Evolutionary conservation across 2,797 vertebrate genomes (phyloP), one percentile per base, ranked within the genome.

Genomic region (Miichthys miiuy): DNA sequence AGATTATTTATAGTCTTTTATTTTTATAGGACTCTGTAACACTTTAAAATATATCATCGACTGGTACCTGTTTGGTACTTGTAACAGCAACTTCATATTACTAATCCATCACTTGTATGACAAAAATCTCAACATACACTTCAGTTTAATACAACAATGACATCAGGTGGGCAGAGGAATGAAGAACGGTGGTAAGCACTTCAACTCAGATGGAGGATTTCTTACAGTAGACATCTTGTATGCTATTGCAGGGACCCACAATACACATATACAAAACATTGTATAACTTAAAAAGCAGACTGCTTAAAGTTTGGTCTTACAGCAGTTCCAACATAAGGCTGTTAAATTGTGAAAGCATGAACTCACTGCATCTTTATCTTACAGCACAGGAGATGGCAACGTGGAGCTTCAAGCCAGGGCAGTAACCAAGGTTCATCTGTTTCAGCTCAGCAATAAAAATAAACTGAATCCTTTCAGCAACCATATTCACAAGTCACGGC

Each of bases 331-430:
- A 3, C 41, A 27, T 47, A 70, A 70, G 71, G 51, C 77, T 50
- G 41, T 75, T 79, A 18, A 42, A 68, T 21, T 6, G 13, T 23
- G 3, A 75, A 79, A 70, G 57, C 56, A 41, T 82, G 16, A 84
- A 72, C 25, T 84, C 41, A 65, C 18, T 38, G 57, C 47, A 20
- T 62, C 44, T 80, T 46, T 62, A 34, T 79, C 23, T 83, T 70
- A 58, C 52, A 85, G 82, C 68, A 61, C 7, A 55, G 74, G 75
- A n/a, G 64, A 84, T 72, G 74, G 58, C 27, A 61, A 61, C 61
- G 42, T 23, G 61, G 48, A 62, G 58, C 73, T 52, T 58, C 64
- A 30, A 60, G 20, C 25, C 58, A 41, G 48, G 23, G 23, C 5
- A n/a, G 42, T 55, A 52, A 47, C 23, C 61, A 52, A 6, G 41